Conservation (phyloP, 2,888 invertebrate species). For the Lysandra bellargus region DNA sequence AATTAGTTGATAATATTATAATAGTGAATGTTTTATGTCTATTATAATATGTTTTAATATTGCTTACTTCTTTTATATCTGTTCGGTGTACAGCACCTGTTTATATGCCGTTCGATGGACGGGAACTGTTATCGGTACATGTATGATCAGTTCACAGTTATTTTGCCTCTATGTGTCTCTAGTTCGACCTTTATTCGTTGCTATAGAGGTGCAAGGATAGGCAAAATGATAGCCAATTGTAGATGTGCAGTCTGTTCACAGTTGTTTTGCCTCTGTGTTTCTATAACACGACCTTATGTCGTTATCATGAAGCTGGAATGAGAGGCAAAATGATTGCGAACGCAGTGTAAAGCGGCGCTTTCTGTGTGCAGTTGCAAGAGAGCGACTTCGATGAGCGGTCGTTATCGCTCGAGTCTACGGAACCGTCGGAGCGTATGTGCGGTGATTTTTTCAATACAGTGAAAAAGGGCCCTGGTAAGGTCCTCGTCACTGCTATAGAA, state of each 20-base stretch:
- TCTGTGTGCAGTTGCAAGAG: slow-evolving; percentile 83
- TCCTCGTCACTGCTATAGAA: slow-evolving; percentile 84
- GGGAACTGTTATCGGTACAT: neutral
- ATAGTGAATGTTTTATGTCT: neutral
- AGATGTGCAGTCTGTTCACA: neutral
- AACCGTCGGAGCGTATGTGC: slow-evolving; percentile 88
- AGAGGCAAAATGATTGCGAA: neutral
- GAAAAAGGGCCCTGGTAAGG: slow-evolving; percentile 87
- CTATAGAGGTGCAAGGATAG: neutral
- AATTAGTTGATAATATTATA: neutral
- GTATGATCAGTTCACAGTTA: neutral
- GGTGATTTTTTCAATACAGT: slow-evolving; percentile 91
- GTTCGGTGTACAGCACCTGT: neutral
- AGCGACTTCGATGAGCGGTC: slow-evolving; percentile 90
- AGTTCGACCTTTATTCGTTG: neutral
- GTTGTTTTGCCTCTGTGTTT: neutral
- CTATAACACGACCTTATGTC: neutral
- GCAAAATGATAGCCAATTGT: too few species aligned
- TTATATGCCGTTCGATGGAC: neutral
- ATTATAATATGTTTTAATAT: neutral
- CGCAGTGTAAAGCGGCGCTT: slow-evolving; percentile 32
- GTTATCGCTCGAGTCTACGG: slow-evolving; percentile 89
- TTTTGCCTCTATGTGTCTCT: neutral
- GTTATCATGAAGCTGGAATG: neutral
- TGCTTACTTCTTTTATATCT: neutral